A percentile compares a stretch with the other conserved stretches of the same genome.
Evolutionary conservation across 2,113 vertebrate genomes (phyloP).

Genomic region (Athene noctua): DNA sequence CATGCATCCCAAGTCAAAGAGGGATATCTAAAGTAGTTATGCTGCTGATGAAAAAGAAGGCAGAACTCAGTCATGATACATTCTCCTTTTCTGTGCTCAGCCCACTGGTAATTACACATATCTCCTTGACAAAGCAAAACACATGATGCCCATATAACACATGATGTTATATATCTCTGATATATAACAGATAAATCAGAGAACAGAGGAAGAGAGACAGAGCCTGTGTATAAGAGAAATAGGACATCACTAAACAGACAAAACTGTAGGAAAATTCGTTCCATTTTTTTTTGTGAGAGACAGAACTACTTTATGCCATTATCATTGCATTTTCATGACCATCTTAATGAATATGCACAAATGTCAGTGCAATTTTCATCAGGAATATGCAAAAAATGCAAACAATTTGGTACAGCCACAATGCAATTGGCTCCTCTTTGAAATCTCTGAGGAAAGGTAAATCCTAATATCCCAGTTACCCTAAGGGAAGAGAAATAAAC

Average conservation of each 20-base stretch:
- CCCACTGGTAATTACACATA: background rate
- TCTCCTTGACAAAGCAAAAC: background rate
- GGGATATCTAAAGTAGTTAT: background rate
- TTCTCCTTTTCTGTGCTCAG: background rate
- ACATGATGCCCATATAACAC: background rate
- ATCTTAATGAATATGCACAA: conserved; percentile 8
- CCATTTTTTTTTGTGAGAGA: background rate
- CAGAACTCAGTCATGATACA: background rate
- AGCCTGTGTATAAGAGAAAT: background rate
- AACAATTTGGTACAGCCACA: background rate
- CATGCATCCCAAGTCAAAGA: background rate
- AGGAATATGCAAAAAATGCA: background rate
- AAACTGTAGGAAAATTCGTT: background rate
- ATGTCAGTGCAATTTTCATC: conserved; percentile 16
- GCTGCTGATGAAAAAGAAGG: background rate
- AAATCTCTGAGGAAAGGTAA: conserved; percentile 4
- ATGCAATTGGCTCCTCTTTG: background rate
- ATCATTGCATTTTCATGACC: background rate
- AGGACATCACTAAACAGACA: background rate
- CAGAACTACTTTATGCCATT: background rate
- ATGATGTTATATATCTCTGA: too few relatives aligned
- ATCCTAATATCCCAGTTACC: background rate
- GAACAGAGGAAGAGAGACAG: background rate
- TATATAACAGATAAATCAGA: background rate
- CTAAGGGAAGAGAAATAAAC: background rate